Evolutionary conservation across 2,113 vertebrate species (phyloP).

Genomic region (Nestor notabilis): DNA sequence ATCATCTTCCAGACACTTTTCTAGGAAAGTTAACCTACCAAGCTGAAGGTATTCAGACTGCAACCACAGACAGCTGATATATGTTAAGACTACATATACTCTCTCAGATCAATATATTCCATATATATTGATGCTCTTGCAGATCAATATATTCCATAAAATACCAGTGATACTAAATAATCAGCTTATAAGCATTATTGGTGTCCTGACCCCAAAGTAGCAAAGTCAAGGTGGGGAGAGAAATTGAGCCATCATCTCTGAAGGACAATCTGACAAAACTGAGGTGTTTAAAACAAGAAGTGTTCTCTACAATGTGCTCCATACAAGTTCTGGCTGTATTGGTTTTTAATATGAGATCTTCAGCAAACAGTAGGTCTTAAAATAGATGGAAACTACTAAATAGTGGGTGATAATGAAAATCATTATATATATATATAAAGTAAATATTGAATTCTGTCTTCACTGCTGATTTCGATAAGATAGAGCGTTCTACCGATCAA

Average conservation of each 20-base stretch:
- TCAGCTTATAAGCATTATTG: background rate
- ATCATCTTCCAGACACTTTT: background rate
- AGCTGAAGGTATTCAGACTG: background rate
- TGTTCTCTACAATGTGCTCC: background rate
- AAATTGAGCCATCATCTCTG: background rate
- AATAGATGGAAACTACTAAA: background rate
- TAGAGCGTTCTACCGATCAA: background rate
- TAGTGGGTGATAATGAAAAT: background rate
- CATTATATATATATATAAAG: background rate
- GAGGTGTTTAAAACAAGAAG: background rate
- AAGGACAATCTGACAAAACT: background rate
- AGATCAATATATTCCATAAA: background rate
- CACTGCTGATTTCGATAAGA: background rate
- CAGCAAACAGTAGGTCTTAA: background rate
- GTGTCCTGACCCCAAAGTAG: background rate
- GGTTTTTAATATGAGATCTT: background rate
- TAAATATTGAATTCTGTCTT: background rate
- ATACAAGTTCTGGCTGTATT: background rate
- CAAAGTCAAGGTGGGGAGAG: background rate
- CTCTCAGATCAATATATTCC: background rate
- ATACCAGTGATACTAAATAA: background rate
- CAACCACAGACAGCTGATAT: background rate
- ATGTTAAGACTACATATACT: background rate
- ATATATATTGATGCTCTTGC: background rate
- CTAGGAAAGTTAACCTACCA: background rate